Base-by-base conservation (phyloP, 2,797 vertebrate genomes). In the Hyperoplus immaculatus region DNA sequence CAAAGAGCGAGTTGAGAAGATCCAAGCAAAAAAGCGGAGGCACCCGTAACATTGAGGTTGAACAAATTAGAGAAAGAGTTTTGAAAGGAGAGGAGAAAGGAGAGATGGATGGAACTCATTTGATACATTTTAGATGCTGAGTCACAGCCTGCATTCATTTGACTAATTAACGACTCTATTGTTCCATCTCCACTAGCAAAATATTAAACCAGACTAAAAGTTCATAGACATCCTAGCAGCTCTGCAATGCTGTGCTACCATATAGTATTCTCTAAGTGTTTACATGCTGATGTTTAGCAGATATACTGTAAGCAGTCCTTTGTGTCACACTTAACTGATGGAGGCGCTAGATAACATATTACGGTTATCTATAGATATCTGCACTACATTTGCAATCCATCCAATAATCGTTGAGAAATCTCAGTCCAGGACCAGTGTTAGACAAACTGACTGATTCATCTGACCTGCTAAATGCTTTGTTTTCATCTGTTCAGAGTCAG, bases 1-100 rank as follows among this genome's bases (percentile, higher is more conserved):
- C 18, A 39, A 67, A 59, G 75, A 49, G 45, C 29, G 29, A 29
- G 3, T 10, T 8, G 88, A 91, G 88, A 51, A 83, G 43, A 41
- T 16, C 6, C 1, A 12, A 15, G 5, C 76, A 88, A 49, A 49
- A 15, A 41, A 9, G 29, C 56, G 50, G 15, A 3, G 43, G 46
- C 16, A 12, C 12, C 49, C 46, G 16, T 2, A 74, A 65, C 18
- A 13, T 8, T 29, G 69, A 43, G 36, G 18, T 10, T 29, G 18
- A 36, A 16, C 58, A 54, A 18, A 63, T 8, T 5, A 57, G 12
- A 4, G 11, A 46, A 16, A 41, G 11, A 75, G 18, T 50, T 8
- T 21, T 2, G 39, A 39, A 47, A 29, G 29, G 29, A 29, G 29
- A 29, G 29, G 29, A 29, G 29, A 29, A 41, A 46, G 18, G 3